These are phyloP conservation scores for Puntigrus tetrazona DNA, from an alignment of 2,113 vertebrate genomes.

Conservation along the genomic window DNA sequence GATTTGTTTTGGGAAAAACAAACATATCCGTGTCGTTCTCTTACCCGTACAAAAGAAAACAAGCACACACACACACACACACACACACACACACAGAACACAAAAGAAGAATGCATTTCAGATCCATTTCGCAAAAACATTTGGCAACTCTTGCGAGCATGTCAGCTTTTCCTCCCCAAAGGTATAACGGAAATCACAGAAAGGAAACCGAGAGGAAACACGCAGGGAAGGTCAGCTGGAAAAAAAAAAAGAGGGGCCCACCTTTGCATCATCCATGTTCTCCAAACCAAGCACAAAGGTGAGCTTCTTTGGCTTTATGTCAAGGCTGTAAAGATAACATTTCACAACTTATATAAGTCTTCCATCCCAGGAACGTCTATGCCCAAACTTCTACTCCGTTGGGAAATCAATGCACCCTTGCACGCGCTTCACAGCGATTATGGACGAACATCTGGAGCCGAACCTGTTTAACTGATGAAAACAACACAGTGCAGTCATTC, in stretches of 20 bases:
- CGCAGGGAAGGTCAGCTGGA: background rate
- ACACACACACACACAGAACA: background rate
- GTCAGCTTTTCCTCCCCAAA: conserved; percentile 14
- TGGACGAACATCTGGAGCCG: background rate
- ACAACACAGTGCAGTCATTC: background rate
- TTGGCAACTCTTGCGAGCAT: conserved; percentile 15
- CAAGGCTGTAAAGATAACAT: background rate
- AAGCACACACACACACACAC: no score
- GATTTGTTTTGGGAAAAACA: background rate
- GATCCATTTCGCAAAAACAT: background rate
- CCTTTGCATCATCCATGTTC: background rate
- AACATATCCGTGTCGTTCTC: background rate
- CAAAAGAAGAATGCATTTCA: background rate
- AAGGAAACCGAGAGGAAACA: conserved; percentile 5
- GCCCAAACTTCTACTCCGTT: no score
- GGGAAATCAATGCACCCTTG: background rate
- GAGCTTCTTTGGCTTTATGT: background rate
- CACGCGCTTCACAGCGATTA: background rate
- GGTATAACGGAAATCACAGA: background rate
- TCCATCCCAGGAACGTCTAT: background rate
- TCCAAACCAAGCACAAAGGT: background rate
- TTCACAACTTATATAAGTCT: background rate
- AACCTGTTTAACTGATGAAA: background rate
- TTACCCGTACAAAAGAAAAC: conserved; percentile 22
- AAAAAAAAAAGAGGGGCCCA: background rate